Evolutionary conservation across 2,797 vertebrate genomes (phyloP).

Genomic region (Oceanodroma leucorhoa): DNA sequence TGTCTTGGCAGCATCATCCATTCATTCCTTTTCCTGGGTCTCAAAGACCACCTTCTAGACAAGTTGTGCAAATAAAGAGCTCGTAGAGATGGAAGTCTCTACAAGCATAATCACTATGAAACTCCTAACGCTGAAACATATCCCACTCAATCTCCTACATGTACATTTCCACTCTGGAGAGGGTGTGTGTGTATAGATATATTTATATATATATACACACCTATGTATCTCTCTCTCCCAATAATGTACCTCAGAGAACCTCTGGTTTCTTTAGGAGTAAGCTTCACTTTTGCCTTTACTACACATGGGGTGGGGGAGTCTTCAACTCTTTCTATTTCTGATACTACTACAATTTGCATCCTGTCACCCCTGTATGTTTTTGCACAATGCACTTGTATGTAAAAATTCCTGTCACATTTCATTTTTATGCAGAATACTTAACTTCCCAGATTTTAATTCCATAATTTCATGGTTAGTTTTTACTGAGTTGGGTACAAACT

Average conservation of each 20-base stretch:
- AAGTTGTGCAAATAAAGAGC: not conserved
- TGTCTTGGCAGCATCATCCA: not conserved
- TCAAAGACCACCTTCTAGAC: not conserved
- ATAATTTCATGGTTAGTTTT: not conserved
- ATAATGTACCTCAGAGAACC: not conserved
- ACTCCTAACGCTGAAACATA: not conserved
- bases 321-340: not conserved
- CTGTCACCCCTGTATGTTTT: rapidly evolving
- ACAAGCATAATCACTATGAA: not conserved
- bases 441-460: not conserved
- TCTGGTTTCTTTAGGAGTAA: not conserved
- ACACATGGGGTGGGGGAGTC: rapidly evolving
- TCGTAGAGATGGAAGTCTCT: not conserved
- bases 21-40: not conserved
- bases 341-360: not conserved
- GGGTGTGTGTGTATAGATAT: rapidly evolving
- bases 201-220: no score
- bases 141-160: not conserved
- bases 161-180: not conserved
- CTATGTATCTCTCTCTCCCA: not conserved
- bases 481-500: not conserved
- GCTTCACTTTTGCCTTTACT: not conserved
- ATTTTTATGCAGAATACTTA: not conserved
- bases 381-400: not conserved
- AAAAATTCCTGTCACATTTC: not conserved